Evolutionary conservation across 2,888 invertebrate genomes (phyloP), one percentile per base, ranked within the genome.

Genomic region (Ophraella communa): DNA sequence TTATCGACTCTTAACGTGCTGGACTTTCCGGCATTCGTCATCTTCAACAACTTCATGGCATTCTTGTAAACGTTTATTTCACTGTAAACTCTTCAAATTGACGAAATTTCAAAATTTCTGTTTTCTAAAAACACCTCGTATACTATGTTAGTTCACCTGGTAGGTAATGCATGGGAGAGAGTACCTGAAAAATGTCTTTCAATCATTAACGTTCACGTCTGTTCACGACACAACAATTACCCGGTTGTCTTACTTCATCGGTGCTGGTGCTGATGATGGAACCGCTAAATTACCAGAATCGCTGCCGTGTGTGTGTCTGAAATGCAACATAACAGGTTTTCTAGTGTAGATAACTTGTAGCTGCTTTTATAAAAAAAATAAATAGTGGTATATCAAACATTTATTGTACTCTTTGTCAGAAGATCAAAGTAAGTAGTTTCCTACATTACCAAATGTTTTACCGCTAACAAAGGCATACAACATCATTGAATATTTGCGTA

Each of bases 251-350:
- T 45, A 45, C 21, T 45, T 45, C 21, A 21, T 45, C 11, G 21
- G 11, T 20, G 21, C 45, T 45, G 45, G 20, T 23, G 21, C 21
- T 20, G 21, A 20, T 45, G 45, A 20, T 17, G 21, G 39, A 44
- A 57, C 57, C 57, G 57, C 57, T 57, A 57, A 57, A 57, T 57
- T 57, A 47, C 44, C 44, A 30, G 57, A 57, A 57, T 57, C 33
- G 8, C 47, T 17, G 33, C 57, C 44, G 57, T 55, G 35, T 35
- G 27, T 1, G 35, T 35, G 14, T 14, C n/a, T 35, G 14, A 14
- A 35, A 35, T 35, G 35, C 35, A 35, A 35, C 35, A 35, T 35
- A 35, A 35, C 35, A 35, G 35, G 35, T 35, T 35, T 35, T 14
- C 35, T 35, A 35, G 35, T 35, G 35, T 35, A 35, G 4, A 14